Percentiles rank a stretch among this genome's conserved stretches.
Evolutionary conservation across 1,140 invertebrate species (phyloP).

Genomic region (Polypedilum pembai): DNA sequence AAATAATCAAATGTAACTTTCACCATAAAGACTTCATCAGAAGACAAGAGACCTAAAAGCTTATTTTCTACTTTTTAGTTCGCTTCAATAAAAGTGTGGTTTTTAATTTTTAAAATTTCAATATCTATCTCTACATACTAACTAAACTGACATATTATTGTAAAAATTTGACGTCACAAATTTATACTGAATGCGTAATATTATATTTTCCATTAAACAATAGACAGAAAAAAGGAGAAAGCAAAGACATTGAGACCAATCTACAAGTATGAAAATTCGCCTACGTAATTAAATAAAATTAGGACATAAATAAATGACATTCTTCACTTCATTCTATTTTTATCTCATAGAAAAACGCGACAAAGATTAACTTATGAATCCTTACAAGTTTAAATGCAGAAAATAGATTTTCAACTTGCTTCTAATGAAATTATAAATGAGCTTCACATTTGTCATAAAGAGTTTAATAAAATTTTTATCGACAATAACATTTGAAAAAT

Average conservation of each 20-base stretch:
- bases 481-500: neutral
- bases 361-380: neutral
- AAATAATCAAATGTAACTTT: too few relatives aligned
- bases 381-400: neutral
- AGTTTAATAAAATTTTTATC: neutral
- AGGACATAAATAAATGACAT: constrained; percentile 1
- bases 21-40: too few relatives aligned
- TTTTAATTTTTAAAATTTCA: too few relatives aligned
- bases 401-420: neutral
- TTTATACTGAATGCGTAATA: neutral
- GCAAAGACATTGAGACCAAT: too few relatives aligned
- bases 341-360: neutral
- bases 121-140: too few relatives aligned
- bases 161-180: neutral
- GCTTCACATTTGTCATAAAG: neutral
- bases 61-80: too few relatives aligned
- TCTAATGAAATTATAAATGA: neutral
- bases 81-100: too few relatives aligned
- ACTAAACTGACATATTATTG: neutral
- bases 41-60: too few relatives aligned
- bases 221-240: too few relatives aligned
- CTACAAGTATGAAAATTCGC: neutral
- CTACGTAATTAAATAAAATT: neutral
- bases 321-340: neutral
- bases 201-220: neutral